Conservation (phyloP, 2,797 vertebrate genomes). For the Falco biarmicus region DNA sequence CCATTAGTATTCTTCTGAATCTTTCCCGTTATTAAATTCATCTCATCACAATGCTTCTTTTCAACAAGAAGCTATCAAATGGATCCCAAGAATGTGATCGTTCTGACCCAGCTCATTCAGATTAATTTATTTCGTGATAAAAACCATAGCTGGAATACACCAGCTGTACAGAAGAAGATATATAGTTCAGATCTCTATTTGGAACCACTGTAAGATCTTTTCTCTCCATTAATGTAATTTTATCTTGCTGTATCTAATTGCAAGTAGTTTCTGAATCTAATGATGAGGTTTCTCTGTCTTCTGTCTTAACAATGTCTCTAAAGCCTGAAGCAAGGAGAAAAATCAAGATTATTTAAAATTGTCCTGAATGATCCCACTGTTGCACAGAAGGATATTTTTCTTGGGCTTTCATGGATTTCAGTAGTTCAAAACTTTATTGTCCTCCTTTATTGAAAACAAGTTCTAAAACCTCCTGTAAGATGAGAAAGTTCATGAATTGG, state of each 20-base stretch:
- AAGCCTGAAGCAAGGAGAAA: slow-evolving; percentile 1
- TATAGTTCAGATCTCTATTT: slow-evolving; percentile 36
- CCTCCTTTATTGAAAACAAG: background rate
- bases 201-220: slow-evolving; percentile 46
- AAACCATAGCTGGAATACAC: background rate
- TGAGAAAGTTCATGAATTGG: slow-evolving; percentile 1
- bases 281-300: slow-evolving; percentile 22
- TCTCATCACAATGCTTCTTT: slow-evolving; percentile 21
- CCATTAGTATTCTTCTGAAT: background rate
- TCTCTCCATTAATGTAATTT: slow-evolving; percentile 60
- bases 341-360: background rate
- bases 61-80: slow-evolving; percentile 48
- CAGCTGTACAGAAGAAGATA: slow-evolving; percentile 26
- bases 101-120: slow-evolving; percentile 16
- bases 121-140: background rate
- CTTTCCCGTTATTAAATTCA: background rate
- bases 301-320: background rate
- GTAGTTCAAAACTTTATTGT: background rate
- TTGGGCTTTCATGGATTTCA: background rate
- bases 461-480: background rate
- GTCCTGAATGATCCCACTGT: background rate
- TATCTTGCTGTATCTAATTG: slow-evolving; percentile 59
- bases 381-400: background rate
- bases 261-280: slow-evolving; percentile 20
- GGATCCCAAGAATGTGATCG: background rate